Percentiles rank a stretch among this genome's conserved stretches.
Evolutionary conservation across 2,888 invertebrate species (phyloP).

Genomic region (Cephus sareptanus): DNA sequence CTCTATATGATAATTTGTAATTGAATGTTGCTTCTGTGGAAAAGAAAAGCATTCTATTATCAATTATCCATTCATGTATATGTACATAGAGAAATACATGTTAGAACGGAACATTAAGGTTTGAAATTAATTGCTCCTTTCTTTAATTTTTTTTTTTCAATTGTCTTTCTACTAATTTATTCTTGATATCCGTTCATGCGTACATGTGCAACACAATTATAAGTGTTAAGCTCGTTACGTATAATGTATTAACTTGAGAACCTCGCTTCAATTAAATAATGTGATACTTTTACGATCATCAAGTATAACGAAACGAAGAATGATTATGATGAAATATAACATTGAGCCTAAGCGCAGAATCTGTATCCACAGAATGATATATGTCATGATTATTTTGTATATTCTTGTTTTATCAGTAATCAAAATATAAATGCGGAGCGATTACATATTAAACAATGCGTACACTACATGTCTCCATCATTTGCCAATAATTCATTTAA

Average conservation of each 20-base stretch:
- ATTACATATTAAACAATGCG: not conserved
- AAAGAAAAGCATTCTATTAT: not conserved
- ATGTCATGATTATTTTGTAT: not conserved
- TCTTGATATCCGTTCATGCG: constrained; percentile 41
- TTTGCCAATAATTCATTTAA: not conserved
- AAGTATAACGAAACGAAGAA: not conserved
- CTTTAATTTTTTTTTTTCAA: not conserved
- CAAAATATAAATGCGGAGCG: not conserved
- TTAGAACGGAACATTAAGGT: not conserved
- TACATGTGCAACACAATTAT: constrained; percentile 41
- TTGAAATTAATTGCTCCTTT: not conserved
- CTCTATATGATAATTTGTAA: not conserved
- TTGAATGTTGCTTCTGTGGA: not conserved
- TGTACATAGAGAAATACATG: not conserved
- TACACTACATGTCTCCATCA: not conserved
- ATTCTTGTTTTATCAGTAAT: not conserved
- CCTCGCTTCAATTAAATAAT: not conserved
- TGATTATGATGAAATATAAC: not conserved
- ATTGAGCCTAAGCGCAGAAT: not conserved
- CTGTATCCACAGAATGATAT: not conserved
- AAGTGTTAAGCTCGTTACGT: not conserved
- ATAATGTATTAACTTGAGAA: not conserved
- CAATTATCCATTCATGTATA: not conserved
- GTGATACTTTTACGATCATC: not conserved
- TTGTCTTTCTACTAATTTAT: constrained; percentile 46